A percentile compares a stretch with the other conserved stretches of the same genome.
phyloP scores from a whole-genome alignment of 2,113 vertebrate species.

The Phaethon lepturus region DNA sequence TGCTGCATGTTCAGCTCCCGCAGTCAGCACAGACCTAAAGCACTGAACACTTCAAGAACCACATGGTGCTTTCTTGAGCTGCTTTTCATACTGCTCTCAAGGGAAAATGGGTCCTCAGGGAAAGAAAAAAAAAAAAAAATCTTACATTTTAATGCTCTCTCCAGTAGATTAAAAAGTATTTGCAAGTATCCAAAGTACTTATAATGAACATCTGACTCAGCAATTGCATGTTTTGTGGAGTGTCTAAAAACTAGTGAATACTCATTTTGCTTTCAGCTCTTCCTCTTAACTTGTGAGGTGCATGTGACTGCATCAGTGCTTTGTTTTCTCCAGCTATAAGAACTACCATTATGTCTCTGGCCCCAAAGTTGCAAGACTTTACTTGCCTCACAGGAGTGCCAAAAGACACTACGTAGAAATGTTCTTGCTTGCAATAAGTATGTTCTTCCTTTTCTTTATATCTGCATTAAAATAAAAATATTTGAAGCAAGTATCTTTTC shows the following conservation, averaged over 20 bases:
- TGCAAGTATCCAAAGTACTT: not conserved
- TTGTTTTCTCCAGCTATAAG: not conserved
- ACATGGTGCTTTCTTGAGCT: not conserved
- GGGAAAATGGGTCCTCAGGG: not conserved
- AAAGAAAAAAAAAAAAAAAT: not conserved
- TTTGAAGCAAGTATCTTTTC: not conserved
- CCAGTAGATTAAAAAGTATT: slow-evolving; percentile 13
- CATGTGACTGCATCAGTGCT: not conserved
- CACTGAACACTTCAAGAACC: not conserved
- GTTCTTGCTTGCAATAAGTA: not conserved
- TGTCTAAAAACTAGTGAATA: not conserved
- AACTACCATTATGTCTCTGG: not conserved
- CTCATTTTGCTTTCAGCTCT: not conserved
- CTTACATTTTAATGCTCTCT: not conserved
- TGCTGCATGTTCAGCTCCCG: not conserved
- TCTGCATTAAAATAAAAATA: not conserved
- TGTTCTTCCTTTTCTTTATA: not conserved
- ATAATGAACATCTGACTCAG: not conserved
- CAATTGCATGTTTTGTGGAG: not conserved
- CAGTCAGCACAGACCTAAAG: not conserved
- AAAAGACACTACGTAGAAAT: not conserved
- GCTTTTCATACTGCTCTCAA: not conserved
- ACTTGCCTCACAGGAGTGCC: not conserved
- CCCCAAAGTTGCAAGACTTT: not conserved
- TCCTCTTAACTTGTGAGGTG: not conserved